phyloP scores from a whole-genome alignment of 2,797 vertebrate genomes.

The Scomberomorus guttatus region DNA sequence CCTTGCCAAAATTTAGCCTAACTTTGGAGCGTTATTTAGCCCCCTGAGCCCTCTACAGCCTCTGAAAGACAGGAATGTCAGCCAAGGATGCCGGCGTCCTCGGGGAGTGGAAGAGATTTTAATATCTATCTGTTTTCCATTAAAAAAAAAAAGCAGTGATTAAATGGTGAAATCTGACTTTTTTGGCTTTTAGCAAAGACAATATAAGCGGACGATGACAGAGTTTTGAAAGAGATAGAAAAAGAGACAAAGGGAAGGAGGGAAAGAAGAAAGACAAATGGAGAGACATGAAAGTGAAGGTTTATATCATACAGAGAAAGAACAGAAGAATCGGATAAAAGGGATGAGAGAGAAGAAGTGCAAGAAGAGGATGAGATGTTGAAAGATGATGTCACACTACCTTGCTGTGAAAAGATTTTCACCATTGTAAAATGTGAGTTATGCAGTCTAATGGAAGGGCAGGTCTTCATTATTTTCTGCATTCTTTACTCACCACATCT shows the following conservation, averaged over 20 bases:
- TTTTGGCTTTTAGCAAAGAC: slow-evolving; percentile 63
- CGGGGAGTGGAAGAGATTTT: not conserved
- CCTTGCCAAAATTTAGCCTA: no score
- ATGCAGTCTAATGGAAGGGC: slow-evolving; percentile 45
- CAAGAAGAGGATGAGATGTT: slow-evolving; percentile 22
- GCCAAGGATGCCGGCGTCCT: no score
- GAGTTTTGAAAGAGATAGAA: slow-evolving; percentile 49
- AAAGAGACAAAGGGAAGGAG: slow-evolving; percentile 11
- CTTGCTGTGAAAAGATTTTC: slow-evolving; percentile 41
- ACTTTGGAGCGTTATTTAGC: no score
- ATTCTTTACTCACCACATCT: slow-evolving; percentile 53
- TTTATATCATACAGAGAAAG: slow-evolving; percentile 25
- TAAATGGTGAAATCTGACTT: slow-evolving; percentile 62
- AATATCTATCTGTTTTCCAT: slow-evolving; percentile 68
- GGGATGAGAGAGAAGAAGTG: slow-evolving; percentile 14
- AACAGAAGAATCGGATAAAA: not conserved
- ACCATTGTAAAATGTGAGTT: slow-evolving; percentile 46
- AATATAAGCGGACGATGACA: slow-evolving; percentile 56
- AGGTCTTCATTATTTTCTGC: slow-evolving; percentile 57
- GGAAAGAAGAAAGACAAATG: not conserved
- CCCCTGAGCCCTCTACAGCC: no score
- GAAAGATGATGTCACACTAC: slow-evolving; percentile 42
- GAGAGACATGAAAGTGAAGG: slow-evolving; percentile 26
- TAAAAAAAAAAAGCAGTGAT: slow-evolving; percentile 61
- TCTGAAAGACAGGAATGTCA: no score